Percentiles rank a stretch among this genome's conserved stretches.
These are phyloP conservation scores for Temnothorax curvispinosus DNA, from an alignment of 1,140 invertebrate species.

Conservation along the genomic window DNA sequence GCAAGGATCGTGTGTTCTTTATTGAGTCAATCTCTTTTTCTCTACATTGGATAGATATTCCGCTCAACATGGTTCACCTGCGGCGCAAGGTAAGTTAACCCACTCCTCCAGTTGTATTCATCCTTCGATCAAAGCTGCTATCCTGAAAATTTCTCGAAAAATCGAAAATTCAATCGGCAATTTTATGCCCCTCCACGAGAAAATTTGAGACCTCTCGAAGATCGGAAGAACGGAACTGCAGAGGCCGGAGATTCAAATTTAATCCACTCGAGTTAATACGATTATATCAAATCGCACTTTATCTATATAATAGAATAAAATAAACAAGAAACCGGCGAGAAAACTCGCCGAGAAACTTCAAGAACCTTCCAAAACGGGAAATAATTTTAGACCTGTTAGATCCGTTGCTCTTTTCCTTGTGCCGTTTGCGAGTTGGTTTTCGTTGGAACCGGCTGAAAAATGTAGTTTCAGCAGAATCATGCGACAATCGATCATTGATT, in stretches of 20 bases:
- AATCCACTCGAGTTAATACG: not conserved
- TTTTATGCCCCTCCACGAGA: not conserved
- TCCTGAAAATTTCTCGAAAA: not conserved
- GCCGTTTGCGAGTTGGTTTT: not conserved
- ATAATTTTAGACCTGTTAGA: too few relatives aligned
- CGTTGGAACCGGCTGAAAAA: not conserved
- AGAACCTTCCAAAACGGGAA: too few relatives aligned
- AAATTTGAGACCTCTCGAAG: not conserved
- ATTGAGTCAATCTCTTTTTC: not conserved
- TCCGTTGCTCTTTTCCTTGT: not conserved
- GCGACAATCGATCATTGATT: not conserved
- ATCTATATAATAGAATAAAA: too few relatives aligned
- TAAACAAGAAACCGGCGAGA: too few relatives aligned
- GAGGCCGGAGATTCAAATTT: not conserved
- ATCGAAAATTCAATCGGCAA: not conserved
- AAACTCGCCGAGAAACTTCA: too few relatives aligned
- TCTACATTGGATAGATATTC: not conserved
- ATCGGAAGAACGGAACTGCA: not conserved
- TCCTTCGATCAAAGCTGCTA: not conserved
- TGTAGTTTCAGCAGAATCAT: not conserved
- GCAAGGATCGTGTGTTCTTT: not conserved
- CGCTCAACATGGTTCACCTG: conserved; percentile 77
- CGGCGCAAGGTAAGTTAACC: conserved; percentile 76
- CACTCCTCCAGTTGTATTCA: not conserved
- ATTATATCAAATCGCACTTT: too few relatives aligned